Evolutionary conservation across 1,140 invertebrate genomes (phyloP).

Genomic region (Pectinophora gossypiella): DNA sequence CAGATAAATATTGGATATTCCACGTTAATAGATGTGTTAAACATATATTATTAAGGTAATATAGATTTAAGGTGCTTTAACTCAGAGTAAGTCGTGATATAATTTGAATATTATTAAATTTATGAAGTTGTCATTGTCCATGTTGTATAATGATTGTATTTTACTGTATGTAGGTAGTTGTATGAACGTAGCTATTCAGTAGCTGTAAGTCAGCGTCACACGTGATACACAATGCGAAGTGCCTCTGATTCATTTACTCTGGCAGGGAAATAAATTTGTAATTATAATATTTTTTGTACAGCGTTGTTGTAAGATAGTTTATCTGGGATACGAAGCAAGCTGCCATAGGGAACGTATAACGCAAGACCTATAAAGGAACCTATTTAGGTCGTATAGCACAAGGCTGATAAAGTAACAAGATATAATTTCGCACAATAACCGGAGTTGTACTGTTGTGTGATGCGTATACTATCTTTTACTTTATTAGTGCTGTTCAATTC

Average conservation of each 20-base stretch:
- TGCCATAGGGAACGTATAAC: too few species aligned
- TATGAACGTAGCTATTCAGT: not conserved
- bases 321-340: not conserved
- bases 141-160: not conserved
- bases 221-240: not conserved
- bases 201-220: too few species aligned
- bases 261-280: not conserved
- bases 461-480: too few species aligned
- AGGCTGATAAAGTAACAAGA: not conserved
- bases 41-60: conserved; percentile 29
- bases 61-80: conserved; percentile 63
- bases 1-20: conserved; percentile 15
- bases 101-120: conserved; percentile 29
- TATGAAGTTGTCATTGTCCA: not conserved
- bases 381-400: not conserved
- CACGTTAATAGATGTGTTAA: conserved; percentile 38
- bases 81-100: conserved; percentile 57
- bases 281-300: not conserved
- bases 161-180: not conserved
- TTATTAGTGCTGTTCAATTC: too few species aligned
- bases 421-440: conserved; percentile 22
- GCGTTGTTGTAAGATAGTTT: not conserved
- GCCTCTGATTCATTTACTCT: not conserved
- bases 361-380: too few species aligned
- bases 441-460: conserved; percentile 33